Evolutionary conservation across 2,113 vertebrate genomes (phyloP).

Genomic region (Nicator chloris): DNA sequence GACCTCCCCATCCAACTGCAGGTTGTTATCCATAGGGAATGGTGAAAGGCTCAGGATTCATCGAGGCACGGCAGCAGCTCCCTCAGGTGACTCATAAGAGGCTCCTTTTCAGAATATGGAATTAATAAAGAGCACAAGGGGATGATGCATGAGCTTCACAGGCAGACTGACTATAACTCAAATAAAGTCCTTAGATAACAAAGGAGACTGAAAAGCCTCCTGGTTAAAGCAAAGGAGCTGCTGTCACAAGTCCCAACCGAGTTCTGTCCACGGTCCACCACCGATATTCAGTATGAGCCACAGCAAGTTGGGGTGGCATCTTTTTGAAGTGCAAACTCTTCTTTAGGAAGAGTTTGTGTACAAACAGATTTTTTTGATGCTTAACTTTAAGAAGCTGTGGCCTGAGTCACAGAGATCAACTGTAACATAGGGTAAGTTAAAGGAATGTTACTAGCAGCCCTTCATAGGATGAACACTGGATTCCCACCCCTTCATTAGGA

Average conservation of each 20-base stretch:
- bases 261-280: neutral
- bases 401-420: neutral
- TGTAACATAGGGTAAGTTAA: neutral
- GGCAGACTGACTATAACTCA: neutral
- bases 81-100: neutral
- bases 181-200: neutral
- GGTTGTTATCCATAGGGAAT: neutral
- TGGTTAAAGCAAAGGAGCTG: neutral
- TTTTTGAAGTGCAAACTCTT: neutral
- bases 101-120: neutral
- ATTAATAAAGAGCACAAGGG: neutral
- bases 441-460: neutral
- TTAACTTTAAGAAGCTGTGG: neutral
- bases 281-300: neutral
- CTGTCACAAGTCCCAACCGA: neutral
- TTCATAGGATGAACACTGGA: neutral
- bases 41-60: neutral
- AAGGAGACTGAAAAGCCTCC: neutral
- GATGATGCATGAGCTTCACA: neutral
- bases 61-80: neutral
- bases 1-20: slow-evolving; percentile 28
- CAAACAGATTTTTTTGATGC: neutral
- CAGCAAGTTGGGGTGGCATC: neutral
- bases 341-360: neutral
- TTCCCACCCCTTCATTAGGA: neutral